Base-by-base conservation (phyloP, 2,797 vertebrate species). In the Falco concolor region DNA sequence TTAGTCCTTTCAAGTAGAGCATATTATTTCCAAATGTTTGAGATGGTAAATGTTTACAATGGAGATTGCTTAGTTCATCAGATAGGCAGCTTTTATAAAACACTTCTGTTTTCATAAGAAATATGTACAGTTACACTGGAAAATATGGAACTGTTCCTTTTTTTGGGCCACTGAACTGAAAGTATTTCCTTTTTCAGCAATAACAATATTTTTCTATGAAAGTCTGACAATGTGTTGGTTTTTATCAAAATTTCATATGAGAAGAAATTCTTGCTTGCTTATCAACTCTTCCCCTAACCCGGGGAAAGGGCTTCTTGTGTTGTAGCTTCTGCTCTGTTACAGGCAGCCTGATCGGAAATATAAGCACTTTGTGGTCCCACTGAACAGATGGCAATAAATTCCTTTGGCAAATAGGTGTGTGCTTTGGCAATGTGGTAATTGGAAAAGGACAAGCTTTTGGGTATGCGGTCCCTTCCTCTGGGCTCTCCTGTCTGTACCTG, bases 31-130 rank as follows among this genome's bases (percentile, higher is more conserved):
- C 16, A 38, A 72, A 52, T 72, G 56, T 36, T 93, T 79, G n/a
- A 83, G 42, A 30, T 49, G 17, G 38, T 78, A 53, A 30, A 3
- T 65, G 28, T 67, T 69, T 80, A 59, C 36, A 80, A 17, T 30
- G 61, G 84, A 64, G 72, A 61, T 69, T 47, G 63, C 67, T 74
- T 87, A 82, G 64, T 50, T 88, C 49, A 85, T 91, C 82, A 90
- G 25, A 74, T 68, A 83, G 45, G 42, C 65, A 77, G 79, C 57
- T 81, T 80, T 28, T 74, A 32, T n/a, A 75, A 68, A 82, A 45
- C 63, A 36, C 38, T 93, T 82, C 36, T 61, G 24, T 59, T 88
- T 88, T 76, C 32, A 9, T 30, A 61, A 65, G 83, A 73, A 91
- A 63, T 65, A 34, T 25, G 27, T 65, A 19, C 4, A 4, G 73